Base-by-base conservation (phyloP, 2,797 vertebrate species). In the Sphaeramia orbicularis region DNA sequence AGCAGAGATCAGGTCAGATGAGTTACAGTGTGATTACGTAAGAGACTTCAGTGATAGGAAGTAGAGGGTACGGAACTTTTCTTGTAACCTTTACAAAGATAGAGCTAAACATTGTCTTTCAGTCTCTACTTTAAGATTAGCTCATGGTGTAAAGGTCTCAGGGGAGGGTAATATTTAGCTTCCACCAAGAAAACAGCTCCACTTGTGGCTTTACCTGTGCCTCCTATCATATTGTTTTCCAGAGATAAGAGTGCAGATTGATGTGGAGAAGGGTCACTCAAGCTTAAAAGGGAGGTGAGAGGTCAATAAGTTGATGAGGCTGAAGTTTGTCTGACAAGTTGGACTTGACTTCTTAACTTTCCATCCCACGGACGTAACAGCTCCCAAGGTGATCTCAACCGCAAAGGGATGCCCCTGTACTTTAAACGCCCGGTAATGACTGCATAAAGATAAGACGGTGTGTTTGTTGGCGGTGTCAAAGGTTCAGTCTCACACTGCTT, bases 371-470 rank as follows among this genome's bases (percentile, higher is more conserved):
- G 10, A 37, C 44, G 54, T 65, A 43, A 51, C 60, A 48, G 30
- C 52, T 52, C 49, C 14, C 13, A 7, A 48, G 37, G 52, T 44
- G 40, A 57, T 67, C 60, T 68, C 18, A 16, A 3, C 12, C 16
- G 21, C 27, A 37, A 38, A 58, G 57, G 48, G 48, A 76, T 63
- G 69, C 43, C 51, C 37, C 59, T 89, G 86, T 53, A 80, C 85
- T 89, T 89, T 87, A 83, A 80, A 80, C 81, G 43, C 32, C 8
- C 62, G 15, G 53, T 67, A 71, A 87, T 86, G 64, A 82, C 58
- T 59, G 36, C 15, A 32, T 3, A 19, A 44, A 79, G 86, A 91
- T 90, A 86, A 81, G 76, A 40, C 47, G 19, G 65, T 42, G 66
- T 68, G 82, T 85, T 69, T 83, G 72, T 80, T 78, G 62, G 71